Evolutionary conservation across 2,113 vertebrate genomes (phyloP).

Genomic region (Litocranius walleri): DNA sequence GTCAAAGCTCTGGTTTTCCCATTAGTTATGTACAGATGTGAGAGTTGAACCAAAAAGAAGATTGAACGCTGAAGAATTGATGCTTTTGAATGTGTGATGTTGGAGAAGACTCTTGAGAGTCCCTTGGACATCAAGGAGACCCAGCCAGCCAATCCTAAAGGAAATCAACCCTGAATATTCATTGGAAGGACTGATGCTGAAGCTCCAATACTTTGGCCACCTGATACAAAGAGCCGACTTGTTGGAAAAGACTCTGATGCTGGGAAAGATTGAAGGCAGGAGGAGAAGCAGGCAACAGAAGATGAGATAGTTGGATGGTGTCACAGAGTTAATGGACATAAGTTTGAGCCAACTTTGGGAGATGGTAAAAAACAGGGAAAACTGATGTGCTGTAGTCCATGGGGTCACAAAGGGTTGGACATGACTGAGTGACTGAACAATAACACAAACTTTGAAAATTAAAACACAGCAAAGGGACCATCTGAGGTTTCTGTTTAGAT

Average conservation of each 20-base stretch:
- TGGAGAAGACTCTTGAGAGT: not conserved
- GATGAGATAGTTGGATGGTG: not conserved
- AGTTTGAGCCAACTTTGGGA: not conserved
- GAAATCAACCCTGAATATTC: not conserved
- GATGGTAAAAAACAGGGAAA: not conserved
- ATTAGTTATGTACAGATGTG: not conserved
- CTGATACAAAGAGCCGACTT: not conserved
- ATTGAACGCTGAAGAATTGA: not conserved
- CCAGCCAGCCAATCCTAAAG: not conserved
- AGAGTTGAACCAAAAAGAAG: not conserved
- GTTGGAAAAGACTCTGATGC: not conserved
- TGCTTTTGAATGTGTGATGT: not conserved
- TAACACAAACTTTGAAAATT: conserved; percentile 36
- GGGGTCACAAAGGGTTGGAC: not conserved
- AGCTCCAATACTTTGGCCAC: not conserved
- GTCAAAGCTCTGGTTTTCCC: not conserved
- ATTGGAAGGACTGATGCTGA: not conserved
- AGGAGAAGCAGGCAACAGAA: not conserved
- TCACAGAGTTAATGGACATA: not conserved
- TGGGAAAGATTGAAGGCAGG: not conserved
- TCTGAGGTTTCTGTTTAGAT: conserved; percentile 52
- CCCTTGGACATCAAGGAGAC: not conserved
- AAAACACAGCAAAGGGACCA: conserved; percentile 36
- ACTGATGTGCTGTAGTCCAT: not conserved
- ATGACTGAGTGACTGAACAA: not conserved